These are phyloP conservation scores for Morus bassanus DNA, from an alignment of 2,797 vertebrate genomes.

Conservation along the genomic window DNA sequence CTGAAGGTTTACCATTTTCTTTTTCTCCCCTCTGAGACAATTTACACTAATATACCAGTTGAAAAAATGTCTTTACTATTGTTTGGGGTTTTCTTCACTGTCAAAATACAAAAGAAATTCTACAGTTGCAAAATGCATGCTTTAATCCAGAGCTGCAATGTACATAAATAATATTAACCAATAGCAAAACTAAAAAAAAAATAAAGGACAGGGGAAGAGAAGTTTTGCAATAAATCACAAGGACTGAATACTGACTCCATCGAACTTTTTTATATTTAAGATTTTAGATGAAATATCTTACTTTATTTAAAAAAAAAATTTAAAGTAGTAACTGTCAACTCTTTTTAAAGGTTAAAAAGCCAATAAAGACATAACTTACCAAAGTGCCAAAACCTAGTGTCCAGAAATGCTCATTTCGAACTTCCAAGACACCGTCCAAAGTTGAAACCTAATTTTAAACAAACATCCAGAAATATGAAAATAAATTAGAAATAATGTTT, in stretches of 20 bases:
- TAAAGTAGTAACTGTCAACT: neutral
- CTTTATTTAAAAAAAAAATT: neutral
- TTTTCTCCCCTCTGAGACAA: neutral
- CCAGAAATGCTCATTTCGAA: constrained; percentile 98
- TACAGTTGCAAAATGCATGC: neutral
- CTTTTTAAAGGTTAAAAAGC: neutral
- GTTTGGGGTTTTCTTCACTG: neutral
- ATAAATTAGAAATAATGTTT: neutral
- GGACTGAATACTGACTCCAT: neutral
- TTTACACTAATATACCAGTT: neutral
- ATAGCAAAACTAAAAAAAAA: neutral
- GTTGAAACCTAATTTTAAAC: constrained; percentile 87
- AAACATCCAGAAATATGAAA: neutral
- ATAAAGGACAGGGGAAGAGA: neutral
- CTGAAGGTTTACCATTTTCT: neutral
- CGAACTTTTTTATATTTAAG: neutral
- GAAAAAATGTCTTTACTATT: neutral
- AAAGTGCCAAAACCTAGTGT: constrained; percentile 94
- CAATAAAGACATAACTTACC: constrained; percentile 76
- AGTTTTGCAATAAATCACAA: neutral
- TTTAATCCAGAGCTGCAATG: neutral
- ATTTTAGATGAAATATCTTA: neutral
- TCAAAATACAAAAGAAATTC: neutral
- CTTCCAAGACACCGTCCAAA: constrained; percentile 95
- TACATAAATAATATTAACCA: neutral